Conservation (phyloP, 2,113 vertebrate species). For the Myotis brandtii region DNA sequence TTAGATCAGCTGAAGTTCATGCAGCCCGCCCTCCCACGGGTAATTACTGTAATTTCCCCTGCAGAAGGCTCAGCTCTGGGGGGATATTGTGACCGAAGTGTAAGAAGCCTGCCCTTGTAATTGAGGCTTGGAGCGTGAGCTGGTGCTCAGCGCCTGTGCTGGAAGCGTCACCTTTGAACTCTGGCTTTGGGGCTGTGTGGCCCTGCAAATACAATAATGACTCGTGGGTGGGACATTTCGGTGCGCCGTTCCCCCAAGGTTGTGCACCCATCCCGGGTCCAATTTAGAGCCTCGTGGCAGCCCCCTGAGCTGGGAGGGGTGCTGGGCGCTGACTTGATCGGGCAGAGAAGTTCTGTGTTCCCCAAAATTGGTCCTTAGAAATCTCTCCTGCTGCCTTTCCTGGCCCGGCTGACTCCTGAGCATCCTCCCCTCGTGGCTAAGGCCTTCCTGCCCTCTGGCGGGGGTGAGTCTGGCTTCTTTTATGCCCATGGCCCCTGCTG, state of each 20-base stretch:
- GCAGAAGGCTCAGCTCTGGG: not conserved
- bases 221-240: fast-evolving
- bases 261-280: not conserved
- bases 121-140: not conserved
- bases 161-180: not conserved
- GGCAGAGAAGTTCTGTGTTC: not conserved
- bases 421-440: fast-evolving
- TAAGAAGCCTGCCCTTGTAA: slow-evolving; percentile 30
- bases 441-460: too few relatives aligned
- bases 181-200: not conserved
- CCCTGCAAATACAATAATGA: fast-evolving
- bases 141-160: fast-evolving
- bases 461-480: not conserved
- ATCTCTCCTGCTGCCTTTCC: not conserved
- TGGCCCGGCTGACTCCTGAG: fast-evolving
- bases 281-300: fast-evolving
- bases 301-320: not conserved
- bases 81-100: slow-evolving; percentile 53
- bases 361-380: not conserved
- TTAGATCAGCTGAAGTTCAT: slow-evolving; percentile 39
- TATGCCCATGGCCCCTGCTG: fast-evolving
- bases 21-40: slow-evolving; percentile 6
- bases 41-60: slow-evolving; percentile 67
- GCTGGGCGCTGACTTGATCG: fast-evolving
- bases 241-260: fast-evolving